Percentiles rank a stretch among this genome's conserved stretches.
phyloP scores from a whole-genome alignment of 2,888 invertebrate species.

The Drosophila anomelani region DNA sequence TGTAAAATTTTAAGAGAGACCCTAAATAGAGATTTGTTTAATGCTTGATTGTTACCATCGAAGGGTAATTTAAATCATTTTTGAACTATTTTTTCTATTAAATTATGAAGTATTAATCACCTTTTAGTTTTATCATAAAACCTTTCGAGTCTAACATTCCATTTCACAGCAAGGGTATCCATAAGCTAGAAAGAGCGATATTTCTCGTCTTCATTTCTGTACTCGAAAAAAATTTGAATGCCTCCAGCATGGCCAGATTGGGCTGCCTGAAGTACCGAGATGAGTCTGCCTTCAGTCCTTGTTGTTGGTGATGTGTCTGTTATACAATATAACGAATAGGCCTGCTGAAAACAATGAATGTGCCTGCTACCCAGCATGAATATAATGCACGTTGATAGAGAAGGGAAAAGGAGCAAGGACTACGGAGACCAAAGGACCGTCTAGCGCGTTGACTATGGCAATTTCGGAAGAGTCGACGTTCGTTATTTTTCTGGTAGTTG shows the following conservation, averaged over 20 bases:
- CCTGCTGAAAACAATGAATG: slow-evolving; percentile 66
- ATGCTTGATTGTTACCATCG: no score
- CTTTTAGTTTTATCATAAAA: not conserved
- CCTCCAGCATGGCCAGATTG: slow-evolving; percentile 64
- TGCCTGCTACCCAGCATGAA: slow-evolving; percentile 49
- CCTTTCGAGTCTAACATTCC: not conserved
- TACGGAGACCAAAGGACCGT: slow-evolving; percentile 21
- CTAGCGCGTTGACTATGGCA: slow-evolving; percentile 62
- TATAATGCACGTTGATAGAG: slow-evolving; percentile 58
- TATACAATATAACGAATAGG: slow-evolving; percentile 64
- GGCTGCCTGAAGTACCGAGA: slow-evolving; percentile 37
- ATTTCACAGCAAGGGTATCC: not conserved
- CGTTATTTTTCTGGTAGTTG: slow-evolving; percentile 48
- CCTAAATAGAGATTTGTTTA: no score
- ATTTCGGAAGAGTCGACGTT: slow-evolving; percentile 50
- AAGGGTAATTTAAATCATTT: no score
- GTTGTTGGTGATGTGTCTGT: slow-evolving; percentile 46
- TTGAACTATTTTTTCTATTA: no score
- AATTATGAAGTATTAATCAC: no score
- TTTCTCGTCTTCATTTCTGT: slow-evolving; percentile 60
- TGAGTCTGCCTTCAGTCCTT: slow-evolving; percentile 15
- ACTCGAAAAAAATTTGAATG: slow-evolving; percentile 66
- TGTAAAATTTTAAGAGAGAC: no score
- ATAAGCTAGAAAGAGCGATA: slow-evolving; percentile 13
- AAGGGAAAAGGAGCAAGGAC: slow-evolving; percentile 8